These are phyloP conservation scores for Nowickia ferox DNA, from an alignment of 2,888 invertebrate genomes.

Conservation along the genomic window DNA sequence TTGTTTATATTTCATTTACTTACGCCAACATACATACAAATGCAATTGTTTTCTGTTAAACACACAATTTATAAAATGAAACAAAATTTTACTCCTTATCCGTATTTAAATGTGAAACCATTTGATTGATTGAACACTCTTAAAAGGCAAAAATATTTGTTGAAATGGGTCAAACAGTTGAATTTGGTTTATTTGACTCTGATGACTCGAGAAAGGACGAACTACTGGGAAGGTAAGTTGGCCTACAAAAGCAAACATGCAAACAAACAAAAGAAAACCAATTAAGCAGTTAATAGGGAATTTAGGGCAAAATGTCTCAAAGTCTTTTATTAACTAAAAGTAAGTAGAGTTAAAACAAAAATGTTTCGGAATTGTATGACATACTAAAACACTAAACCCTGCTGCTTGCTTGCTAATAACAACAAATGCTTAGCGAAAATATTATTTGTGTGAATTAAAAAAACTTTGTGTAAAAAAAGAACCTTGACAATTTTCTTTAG, in stretches of 20 bases:
- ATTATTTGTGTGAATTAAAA: neutral
- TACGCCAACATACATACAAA: neutral
- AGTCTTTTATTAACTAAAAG: constrained; percentile 10
- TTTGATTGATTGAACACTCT: constrained; percentile 30
- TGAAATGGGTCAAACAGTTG: constrained; percentile 83
- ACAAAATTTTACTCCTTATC: constrained; percentile 53
- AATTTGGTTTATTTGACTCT: constrained; percentile 91
- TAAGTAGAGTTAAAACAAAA: constrained; percentile 46
- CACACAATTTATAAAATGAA: constrained; percentile 51
- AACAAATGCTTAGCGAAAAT: constrained; percentile 3
- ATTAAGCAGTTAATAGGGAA: constrained; percentile 17
- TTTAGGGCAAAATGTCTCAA: constrained; percentile 34
- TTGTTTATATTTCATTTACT: constrained; percentile 41
- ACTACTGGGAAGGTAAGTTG: constrained; percentile 92
- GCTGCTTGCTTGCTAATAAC: constrained; percentile 11
- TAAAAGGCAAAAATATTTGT: constrained; percentile 81
- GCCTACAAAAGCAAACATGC: constrained; percentile 4
- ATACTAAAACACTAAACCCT: constrained; percentile 12
- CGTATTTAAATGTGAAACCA: constrained; percentile 37
- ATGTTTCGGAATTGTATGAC: neutral
- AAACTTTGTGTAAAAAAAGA: constrained; percentile 11
- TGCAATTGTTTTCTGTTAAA: constrained; percentile 11
- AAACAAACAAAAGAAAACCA: neutral
- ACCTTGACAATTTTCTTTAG: constrained; percentile 83
- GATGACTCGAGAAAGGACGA: constrained; percentile 96